Conservation (phyloP, 2,888 invertebrate species). For the Agrotis ipsilon region DNA sequence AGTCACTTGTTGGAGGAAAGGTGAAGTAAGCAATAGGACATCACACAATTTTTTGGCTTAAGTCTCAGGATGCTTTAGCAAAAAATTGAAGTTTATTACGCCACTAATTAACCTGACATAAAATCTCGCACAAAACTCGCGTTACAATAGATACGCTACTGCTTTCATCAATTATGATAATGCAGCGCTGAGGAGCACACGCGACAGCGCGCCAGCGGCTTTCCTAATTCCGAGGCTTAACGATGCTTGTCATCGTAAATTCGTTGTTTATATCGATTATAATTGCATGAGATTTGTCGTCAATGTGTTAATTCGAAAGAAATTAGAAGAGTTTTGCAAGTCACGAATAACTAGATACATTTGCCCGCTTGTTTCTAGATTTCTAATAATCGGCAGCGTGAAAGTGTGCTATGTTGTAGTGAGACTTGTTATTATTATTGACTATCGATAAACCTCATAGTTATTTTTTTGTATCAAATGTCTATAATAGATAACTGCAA, state of each 20-base stretch:
- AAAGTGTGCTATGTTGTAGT: slow-evolving; percentile 15
- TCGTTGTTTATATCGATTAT: slow-evolving; percentile 58
- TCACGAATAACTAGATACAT: slow-evolving; percentile 34
- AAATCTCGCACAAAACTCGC: slow-evolving; percentile 56
- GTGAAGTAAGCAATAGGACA: no score
- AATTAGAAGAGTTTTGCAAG: slow-evolving; percentile 37
- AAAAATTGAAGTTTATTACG: slow-evolving; percentile 5
- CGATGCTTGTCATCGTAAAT: slow-evolving; percentile 74
- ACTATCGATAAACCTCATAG: slow-evolving; percentile 9
- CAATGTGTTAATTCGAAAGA: slow-evolving; percentile 47
- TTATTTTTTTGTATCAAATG: neutral
- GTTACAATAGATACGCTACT: slow-evolving; percentile 69
- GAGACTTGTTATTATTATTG: slow-evolving; percentile 16
- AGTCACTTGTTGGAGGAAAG: no score
- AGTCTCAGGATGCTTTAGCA: neutral
- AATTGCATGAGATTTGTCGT: slow-evolving; percentile 60
- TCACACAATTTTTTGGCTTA: no score
- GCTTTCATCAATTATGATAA: slow-evolving; percentile 90
- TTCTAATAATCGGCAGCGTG: slow-evolving; percentile 44
- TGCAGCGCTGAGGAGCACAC: slow-evolving; percentile 72
- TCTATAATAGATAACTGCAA: no score
- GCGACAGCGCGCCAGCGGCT: slow-evolving; percentile 74
- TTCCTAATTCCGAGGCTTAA: slow-evolving; percentile 82
- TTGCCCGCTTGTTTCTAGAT: slow-evolving; percentile 23
- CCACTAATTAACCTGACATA: slow-evolving; percentile 32